Evolutionary conservation across 2,113 vertebrate genomes (phyloP), one percentile per base, ranked within the genome.

Genomic region (Motacilla tschutschensis): DNA sequence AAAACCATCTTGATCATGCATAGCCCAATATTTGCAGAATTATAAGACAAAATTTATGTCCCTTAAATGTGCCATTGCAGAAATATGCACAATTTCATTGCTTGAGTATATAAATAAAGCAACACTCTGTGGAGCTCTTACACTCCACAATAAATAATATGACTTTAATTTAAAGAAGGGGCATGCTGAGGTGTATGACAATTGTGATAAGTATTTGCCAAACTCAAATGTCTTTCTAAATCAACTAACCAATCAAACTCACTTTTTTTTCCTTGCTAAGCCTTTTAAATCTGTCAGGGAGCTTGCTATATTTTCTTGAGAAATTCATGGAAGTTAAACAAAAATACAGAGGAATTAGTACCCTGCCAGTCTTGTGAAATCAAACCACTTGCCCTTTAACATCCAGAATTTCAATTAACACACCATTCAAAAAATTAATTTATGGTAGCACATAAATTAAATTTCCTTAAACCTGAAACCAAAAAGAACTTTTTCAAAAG

Each of bases 231-330:
- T 28, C 25, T 69, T n/a, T 8, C 15, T 44, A 36, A 79, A 82
- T 6, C 7, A 71, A 57, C 24, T 2, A 57, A 66, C 24, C 1
- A 75, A 36, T 11, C 4, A 67, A 36, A 46, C 1, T 1, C 0
- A 2, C 4, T 21, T 2, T 9, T 9, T 65, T 50, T 83, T 24
- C 3, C 13, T 51, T 31, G 4, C 8, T 36, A 33, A 65, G 0
- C 0, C 9, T 57, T 78, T 72, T 40, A 73, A 69, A n/a, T 19
- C 12, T n/a, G 8, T 33, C 13, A 25, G 12, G 41, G 12, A 83
- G 36, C 8, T 35, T 54, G 14, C 0, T 12, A 13, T 13, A 4
- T 41, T 55, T 87, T 50, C 59, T 65, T 74, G 70, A 85, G 15
- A 69, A 72, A 50, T 41, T 41, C 0, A 38, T 19, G 13, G 11